Base-by-base conservation (phyloP, 2,888 invertebrate species). In the Syrista parreyssii region DNA sequence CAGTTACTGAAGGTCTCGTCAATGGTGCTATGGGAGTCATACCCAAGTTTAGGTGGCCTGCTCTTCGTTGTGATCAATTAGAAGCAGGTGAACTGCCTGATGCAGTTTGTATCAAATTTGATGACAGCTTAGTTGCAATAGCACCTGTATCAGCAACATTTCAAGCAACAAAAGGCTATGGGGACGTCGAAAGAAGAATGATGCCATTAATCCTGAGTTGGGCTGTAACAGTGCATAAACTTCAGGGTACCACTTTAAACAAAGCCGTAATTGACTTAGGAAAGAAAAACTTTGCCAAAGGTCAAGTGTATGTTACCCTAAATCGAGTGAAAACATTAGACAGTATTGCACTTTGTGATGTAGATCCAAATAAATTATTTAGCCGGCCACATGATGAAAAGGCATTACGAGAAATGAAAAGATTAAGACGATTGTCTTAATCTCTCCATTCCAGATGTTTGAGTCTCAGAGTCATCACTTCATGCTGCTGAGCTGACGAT, bases 211-310 rank as follows among this genome's bases (percentile, higher is more conserved):
- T 80, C 6, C 73, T 82, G 0, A 74, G 75, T 9, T 80, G 79
- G 80, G 80, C 81, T 33, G 73, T 75, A 12, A 79, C 80, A 1
- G 79, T 81, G 1, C 80, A 81, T 68, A 81, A 81, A 69, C 72
- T 81, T 75, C 82, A 81, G 77, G 80, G 80, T 6, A 40, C 68
- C 0, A 81, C 79, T 3, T n/a, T n/a, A n/a, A n/a, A n/a, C n/a
- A n/a, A n/a, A n/a, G n/a, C n/a, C n/a, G n/a, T n/a, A n/a, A n/a
- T n/a, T n/a, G n/a, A n/a, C n/a, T n/a, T n/a, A n/a, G n/a, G n/a
- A n/a, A n/a, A n/a, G n/a, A 33, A 4, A 33, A 33, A 33, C 33
- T 33, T 33, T 33, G 4, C 33, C 33, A 33, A 33, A 33, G 33
- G 33, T 3, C 33, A 33, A 33, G 33, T 33, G 33, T 33, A 33